Percentiles rank a stretch among this genome's conserved stretches.
phyloP scores from a whole-genome alignment of 1,140 invertebrate genomes.

The Halictus rubicundus region DNA sequence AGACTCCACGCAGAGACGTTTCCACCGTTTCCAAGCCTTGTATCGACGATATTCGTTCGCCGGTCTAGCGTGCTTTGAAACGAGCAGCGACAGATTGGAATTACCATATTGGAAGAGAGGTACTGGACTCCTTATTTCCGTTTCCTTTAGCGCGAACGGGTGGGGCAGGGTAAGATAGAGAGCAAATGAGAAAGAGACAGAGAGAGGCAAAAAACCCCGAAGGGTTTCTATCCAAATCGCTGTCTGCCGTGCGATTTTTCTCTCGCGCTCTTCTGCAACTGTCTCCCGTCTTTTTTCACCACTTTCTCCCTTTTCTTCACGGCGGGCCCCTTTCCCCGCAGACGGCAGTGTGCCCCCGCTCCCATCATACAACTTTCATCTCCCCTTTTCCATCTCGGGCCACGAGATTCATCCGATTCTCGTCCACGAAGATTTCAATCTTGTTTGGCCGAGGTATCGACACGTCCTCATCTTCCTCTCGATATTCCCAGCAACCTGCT shows the following conservation, averaged over 20 bases:
- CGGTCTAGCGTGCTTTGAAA: constrained; percentile 62
- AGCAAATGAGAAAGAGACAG: too few relatives aligned
- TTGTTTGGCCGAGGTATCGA: constrained; percentile 70
- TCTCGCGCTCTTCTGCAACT: background rate
- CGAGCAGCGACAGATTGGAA: constrained; percentile 75
- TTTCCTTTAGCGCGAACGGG: constrained; percentile 56
- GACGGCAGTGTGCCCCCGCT: background rate
- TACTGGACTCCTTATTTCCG: constrained; percentile 73
- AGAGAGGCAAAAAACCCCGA: background rate
- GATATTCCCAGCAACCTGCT: constrained; percentile 51
- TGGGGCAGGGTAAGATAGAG: constrained; percentile 9
- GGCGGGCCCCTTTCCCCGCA: constrained; percentile 18
- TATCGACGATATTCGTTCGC: constrained; percentile 44
- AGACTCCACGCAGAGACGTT: constrained; percentile 4
- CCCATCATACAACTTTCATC: constrained; percentile 52
- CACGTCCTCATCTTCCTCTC: constrained; percentile 60
- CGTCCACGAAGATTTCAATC: constrained; percentile 73
- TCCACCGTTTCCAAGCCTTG: background rate
- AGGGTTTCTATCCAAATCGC: constrained; percentile 38
- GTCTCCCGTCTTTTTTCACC: constrained; percentile 6
- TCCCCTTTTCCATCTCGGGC: constrained; percentile 62
- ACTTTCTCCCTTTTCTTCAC: constrained; percentile 10
- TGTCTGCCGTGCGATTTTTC: constrained; percentile 31
- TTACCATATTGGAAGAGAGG: constrained; percentile 76
- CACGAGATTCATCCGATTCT: constrained; percentile 66